Conservation (phyloP, 2,113 vertebrate genomes). For the Clinocottus analis region DNA sequence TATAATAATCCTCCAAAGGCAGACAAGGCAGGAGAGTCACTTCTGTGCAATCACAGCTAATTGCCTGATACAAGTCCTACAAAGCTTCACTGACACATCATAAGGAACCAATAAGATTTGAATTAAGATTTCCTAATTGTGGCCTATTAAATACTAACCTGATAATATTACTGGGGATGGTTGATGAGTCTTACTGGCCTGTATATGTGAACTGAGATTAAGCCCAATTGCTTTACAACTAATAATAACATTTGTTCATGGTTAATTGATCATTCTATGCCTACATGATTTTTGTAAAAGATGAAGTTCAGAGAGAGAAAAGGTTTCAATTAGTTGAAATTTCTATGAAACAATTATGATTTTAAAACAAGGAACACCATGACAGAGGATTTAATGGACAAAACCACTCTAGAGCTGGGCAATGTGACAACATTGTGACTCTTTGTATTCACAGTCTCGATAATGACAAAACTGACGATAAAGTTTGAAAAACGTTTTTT, state of each 20-base stretch:
- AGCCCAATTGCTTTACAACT: neutral
- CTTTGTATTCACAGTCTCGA: neutral
- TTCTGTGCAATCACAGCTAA: neutral
- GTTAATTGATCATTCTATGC: conserved; percentile 29
- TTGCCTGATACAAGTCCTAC: neutral
- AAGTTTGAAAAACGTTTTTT: neutral
- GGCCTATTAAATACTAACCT: neutral
- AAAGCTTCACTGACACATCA: conserved; percentile 3
- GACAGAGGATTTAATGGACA: conserved; percentile 28
- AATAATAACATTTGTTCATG: conserved; percentile 3
- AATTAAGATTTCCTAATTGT: neutral
- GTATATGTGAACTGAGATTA: neutral
- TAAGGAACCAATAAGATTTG: neutral
- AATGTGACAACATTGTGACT: conserved; percentile 24
- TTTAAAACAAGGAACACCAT: conserved; percentile 9
- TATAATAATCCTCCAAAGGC: conserved; percentile 20
- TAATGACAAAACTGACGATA: neutral
- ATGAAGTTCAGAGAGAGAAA: conserved; percentile 36
- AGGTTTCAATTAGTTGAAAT: conserved; percentile 7
- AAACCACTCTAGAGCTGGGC: conserved; percentile 44
- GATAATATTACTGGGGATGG: conserved; percentile 9
- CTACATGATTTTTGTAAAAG: conserved; percentile 24
- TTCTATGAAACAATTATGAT: neutral
- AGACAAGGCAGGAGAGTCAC: neutral
- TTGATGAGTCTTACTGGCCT: conserved; percentile 17